These are phyloP conservation scores for Crocuta crocuta DNA, from an alignment of 2,113 vertebrate species.

Conservation along the genomic window DNA sequence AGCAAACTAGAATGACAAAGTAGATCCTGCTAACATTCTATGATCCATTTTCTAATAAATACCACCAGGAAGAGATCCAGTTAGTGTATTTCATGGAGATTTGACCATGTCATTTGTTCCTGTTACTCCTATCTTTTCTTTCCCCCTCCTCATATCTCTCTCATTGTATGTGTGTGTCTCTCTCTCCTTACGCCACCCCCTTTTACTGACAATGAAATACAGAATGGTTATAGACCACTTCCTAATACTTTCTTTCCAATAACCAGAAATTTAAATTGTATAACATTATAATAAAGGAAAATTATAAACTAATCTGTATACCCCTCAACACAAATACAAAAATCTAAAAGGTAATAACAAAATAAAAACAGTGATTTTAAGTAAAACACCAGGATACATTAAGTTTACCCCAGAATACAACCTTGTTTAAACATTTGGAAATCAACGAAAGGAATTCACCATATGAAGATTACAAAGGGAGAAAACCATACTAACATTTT, in stretches of 20 bases:
- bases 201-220: not conserved
- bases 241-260: not conserved
- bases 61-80: not conserved
- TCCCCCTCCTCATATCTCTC: not conserved
- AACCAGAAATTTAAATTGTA: not conserved
- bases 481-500: not conserved
- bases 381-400: not conserved
- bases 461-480: not conserved
- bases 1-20: not conserved
- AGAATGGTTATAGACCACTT: not conserved
- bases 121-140: not conserved
- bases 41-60: not conserved
- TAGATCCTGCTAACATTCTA: not conserved
- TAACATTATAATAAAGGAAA: not conserved
- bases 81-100: not conserved
- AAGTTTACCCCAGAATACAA: not conserved
- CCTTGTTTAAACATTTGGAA: not conserved
- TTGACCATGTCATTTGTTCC: not conserved
- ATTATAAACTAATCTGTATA: not conserved
- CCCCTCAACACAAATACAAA: not conserved
- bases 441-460: not conserved
- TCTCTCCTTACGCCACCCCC: too few relatives aligned
- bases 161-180: not conserved
- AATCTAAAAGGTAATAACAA: not conserved
- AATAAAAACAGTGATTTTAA: not conserved